Base-by-base conservation (phyloP, 2,797 vertebrate genomes). In the Rhadinocentrus ornatus region DNA sequence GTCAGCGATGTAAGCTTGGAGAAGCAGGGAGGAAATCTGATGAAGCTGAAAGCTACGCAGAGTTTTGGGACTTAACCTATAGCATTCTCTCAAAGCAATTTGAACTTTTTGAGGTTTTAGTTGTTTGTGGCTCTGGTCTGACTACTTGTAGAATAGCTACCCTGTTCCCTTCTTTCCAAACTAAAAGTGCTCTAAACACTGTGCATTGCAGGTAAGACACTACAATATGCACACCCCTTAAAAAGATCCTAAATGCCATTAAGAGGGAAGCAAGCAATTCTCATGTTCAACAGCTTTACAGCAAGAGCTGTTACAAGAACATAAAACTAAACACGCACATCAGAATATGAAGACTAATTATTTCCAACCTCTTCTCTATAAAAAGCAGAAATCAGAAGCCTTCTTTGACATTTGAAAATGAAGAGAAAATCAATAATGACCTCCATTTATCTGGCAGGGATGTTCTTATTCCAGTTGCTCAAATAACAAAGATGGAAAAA, bases 341-440 rank as follows among this genome's bases (percentile, higher is more conserved):
- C 39, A n/a, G n/a, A 18, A 15, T 26, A 46, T 57, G 26, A 54
- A 57, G 27, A 73, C 71, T 60, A 80, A 60, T 54, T 53, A 57
- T 59, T 68, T 65, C 44, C 62, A 77, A 15, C 64, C 58, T 78
- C 20, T 55, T 74, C 50, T 32, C 55, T 37, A 80, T 46, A 78
- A 80, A 56, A 60, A 68, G 55, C 59, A n/a, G 56, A 62, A 56
- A 79, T 68, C 58, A 73, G 69, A 82, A 24, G 35, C 58, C 73
- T 69, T 83, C 82, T 86, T 86, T 69, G 83, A 91, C 82, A 84
- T 86, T n/a, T 86, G 90, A 86, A 73, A 86, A 81, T 31, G 31
- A 66, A 69, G 56, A 82, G 56, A 80, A 83, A 89, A 92, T 92
- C 88, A 78, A 87, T 88, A 91, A 82, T 68, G 41, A 82, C 78